Evolutionary conservation across 2,888 invertebrate genomes (phyloP), one percentile per base, ranked within the genome.

Genomic region (Sipha maydis): DNA sequence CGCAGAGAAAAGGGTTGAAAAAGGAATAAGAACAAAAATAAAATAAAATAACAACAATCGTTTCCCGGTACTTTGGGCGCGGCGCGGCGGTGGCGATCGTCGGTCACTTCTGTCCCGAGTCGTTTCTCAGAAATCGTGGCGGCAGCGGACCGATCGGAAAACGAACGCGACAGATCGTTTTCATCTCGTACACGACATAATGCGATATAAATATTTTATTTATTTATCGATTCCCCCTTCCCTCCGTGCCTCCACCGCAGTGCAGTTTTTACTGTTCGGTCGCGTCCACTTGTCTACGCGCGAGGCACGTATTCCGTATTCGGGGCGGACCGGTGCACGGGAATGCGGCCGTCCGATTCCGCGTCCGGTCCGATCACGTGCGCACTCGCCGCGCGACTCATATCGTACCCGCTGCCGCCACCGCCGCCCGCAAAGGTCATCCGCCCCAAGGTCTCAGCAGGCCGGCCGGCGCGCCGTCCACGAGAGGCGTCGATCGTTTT

Each of bases 321-420:
- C 80, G 86, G 86, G 86, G 79, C 54, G 86, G 71, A 86, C 86
- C 79, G 73, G 73, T 73, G 73, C 56, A 38, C 86, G 86, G 41
- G 86, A 86, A 86, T 86, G 86, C 80, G 61, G 86, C 79, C 79
- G 73, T 80, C 73, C 79, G 86, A 86, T 86, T 79, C 73, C 86
- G 71, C 76, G 79, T 80, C 56, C 71, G 79, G 79, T 71, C 78
- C 78, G n/a, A 56, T 79, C 86, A 80, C 79, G 79, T 86, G 31
- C 41, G 38, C 28, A 1, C 14, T 48, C 14, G 48, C 48, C 48
- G 41, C 3, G 38, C 84, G 3, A 77, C 56, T 67, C 84, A 76
- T 75, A 82, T 48, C 19, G 82, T 69, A 82, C 41, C 28, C n/a
- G 31, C 71, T 11, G 48, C 71, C n/a, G 48, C 73, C 14, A 14